phyloP scores from a whole-genome alignment of 2,113 vertebrate species.

The Sorex fumeus region DNA sequence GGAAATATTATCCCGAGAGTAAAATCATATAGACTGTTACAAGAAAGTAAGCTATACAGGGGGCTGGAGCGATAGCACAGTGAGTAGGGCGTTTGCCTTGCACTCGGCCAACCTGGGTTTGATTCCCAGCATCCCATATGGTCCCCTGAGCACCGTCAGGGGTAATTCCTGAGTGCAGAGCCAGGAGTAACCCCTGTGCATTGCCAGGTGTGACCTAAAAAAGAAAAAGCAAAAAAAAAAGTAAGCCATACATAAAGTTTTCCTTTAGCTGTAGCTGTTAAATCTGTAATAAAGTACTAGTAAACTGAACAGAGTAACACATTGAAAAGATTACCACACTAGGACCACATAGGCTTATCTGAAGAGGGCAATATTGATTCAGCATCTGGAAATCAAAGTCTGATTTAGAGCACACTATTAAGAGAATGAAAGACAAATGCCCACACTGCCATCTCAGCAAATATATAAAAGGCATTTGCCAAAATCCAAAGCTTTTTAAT shows the following conservation, averaged over 20 bases:
- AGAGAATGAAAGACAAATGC: not conserved
- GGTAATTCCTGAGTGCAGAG: too few species aligned
- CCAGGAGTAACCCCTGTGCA: too few species aligned
- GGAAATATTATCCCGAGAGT: not conserved
- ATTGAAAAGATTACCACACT: not conserved
- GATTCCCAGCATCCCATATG: too few species aligned
- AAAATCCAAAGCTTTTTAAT: not conserved
- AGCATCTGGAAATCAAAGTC: constrained; percentile 22
- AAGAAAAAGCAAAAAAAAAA: too few species aligned
- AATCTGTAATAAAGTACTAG: not conserved
- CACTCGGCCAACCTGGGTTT: too few species aligned
- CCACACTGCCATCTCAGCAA: not conserved
- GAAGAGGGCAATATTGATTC: not conserved
- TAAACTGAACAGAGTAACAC: not conserved
- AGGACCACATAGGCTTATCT: not conserved
- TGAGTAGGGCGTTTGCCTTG: too few species aligned
- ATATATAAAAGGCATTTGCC: not conserved
- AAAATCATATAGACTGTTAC: not conserved
- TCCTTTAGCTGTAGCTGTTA: not conserved
- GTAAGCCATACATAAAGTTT: not conserved
- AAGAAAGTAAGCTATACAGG: constrained; percentile 29
- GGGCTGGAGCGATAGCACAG: too few species aligned
- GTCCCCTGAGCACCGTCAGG: too few species aligned
- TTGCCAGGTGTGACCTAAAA: too few species aligned
- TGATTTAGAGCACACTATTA: not conserved